Conservation (phyloP, 2,113 vertebrate species). For the Entomyzon cyanotis region DNA sequence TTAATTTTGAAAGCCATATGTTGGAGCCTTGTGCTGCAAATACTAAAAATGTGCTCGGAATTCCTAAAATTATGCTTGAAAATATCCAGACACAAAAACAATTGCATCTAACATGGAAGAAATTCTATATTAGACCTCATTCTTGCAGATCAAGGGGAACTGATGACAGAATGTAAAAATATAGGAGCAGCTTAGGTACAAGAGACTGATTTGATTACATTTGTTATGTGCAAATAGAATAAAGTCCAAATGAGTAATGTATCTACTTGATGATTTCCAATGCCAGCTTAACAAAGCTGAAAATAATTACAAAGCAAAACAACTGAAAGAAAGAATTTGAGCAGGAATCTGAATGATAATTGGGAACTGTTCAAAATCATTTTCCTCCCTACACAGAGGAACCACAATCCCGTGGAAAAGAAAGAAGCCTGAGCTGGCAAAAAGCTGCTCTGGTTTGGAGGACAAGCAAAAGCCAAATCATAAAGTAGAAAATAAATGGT, state of each 20-base stretch:
- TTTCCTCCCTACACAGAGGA: neutral
- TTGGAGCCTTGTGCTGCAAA: constrained; percentile 43
- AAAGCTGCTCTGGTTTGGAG: neutral
- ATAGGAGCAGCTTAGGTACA: constrained; percentile 66
- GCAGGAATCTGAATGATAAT: constrained; percentile 37
- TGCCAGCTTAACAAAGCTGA: constrained; percentile 65
- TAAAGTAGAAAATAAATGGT: neutral
- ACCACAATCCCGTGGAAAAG: neutral
- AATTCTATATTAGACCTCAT: constrained; percentile 61
- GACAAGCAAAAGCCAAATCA: neutral
- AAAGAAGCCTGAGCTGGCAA: neutral
- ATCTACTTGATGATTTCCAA: constrained; percentile 64
- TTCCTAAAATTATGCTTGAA: constrained; percentile 65
- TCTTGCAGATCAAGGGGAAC: constrained; percentile 63
- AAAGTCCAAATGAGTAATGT: constrained; percentile 59
- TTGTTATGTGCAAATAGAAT: constrained; percentile 70
- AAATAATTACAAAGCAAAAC: constrained; percentile 69
- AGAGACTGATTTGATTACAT: constrained; percentile 66
- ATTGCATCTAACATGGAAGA: constrained; percentile 43
- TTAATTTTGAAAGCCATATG: constrained; percentile 55
- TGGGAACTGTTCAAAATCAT: constrained; percentile 8
- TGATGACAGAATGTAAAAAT: constrained; percentile 69
- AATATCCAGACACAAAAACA: constrained; percentile 53
- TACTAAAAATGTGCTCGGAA: constrained; percentile 42
- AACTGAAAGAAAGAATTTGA: constrained; percentile 46